Evolutionary conservation across 2,797 vertebrate species (phyloP).

Genomic region (Hybognathus amarus): DNA sequence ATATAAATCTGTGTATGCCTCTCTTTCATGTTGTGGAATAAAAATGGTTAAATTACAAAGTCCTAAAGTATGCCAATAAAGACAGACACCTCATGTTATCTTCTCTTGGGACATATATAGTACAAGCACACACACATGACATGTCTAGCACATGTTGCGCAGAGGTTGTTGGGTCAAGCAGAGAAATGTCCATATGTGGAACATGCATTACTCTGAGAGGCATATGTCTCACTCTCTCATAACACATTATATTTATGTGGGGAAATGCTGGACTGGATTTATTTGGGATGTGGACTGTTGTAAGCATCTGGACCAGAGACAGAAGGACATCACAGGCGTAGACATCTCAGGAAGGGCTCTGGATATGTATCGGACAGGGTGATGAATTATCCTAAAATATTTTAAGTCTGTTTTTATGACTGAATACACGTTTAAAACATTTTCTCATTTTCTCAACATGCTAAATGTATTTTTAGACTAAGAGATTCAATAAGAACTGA

Average conservation of each 20-base stretch:
- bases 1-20: not conserved
- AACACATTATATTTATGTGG: conserved; percentile 13
- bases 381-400: not conserved
- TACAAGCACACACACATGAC: not conserved
- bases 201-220: conserved; percentile 13
- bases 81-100: not conserved
- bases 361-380: not conserved
- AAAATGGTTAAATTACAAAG: not conserved
- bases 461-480: not conserved
- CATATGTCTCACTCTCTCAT: conserved; percentile 29
- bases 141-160: conserved; percentile 44
- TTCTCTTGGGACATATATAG: not conserved
- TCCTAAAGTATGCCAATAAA: not conserved
- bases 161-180: conserved; percentile 32
- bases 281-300: conserved; percentile 1
- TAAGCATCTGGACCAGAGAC: conserved; percentile 10
- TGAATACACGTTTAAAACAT: not conserved
- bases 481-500: not conserved
- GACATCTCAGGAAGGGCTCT: not conserved
- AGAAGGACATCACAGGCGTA: conserved; percentile 3
- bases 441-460: not conserved
- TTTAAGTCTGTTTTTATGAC: not conserved
- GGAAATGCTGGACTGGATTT: not conserved
- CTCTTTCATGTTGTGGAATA: not conserved
- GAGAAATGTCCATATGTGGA: conserved; percentile 29